These are phyloP conservation scores for Prinia subflava DNA, from an alignment of 2,113 vertebrate species.

Conservation along the genomic window DNA sequence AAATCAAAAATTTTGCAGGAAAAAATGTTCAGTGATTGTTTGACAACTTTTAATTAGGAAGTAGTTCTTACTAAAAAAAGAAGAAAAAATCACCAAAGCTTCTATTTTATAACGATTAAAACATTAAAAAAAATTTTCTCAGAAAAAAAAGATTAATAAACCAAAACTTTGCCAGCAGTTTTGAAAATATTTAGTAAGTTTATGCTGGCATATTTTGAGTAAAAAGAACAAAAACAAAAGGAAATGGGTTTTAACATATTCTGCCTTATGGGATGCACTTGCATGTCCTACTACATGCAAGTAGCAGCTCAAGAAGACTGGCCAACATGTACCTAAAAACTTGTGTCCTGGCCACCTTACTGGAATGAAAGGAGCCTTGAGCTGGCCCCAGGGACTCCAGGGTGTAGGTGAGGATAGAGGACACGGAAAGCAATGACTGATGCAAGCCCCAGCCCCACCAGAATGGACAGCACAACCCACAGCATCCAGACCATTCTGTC, in stretches of 20 bases:
- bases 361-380: not conserved
- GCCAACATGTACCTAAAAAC: not conserved
- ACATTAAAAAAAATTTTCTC: not conserved
- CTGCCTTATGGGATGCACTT: not conserved
- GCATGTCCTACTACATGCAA: not conserved
- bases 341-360: not conserved
- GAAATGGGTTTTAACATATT: rapidly evolving
- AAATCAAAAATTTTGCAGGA: not conserved
- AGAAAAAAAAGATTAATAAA: not conserved
- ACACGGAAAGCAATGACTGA: not conserved
- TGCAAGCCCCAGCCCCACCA: not conserved
- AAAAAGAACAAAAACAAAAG: not conserved
- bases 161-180: not conserved
- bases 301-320: not conserved
- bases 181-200: not conserved
- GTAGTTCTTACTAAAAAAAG: not conserved
- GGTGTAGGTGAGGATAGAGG: not conserved
- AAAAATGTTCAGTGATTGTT: not conserved
- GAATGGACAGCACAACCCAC: not conserved
- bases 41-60: not conserved
- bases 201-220: not conserved
- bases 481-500: not conserved
- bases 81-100: not conserved
- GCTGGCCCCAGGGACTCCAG: not conserved
- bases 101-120: not conserved